A percentile compares a stretch with the other conserved stretches of the same genome.
Evolutionary conservation across 1,140 invertebrate genomes (phyloP).

Genomic region (Saccostrea cuccullata): DNA sequence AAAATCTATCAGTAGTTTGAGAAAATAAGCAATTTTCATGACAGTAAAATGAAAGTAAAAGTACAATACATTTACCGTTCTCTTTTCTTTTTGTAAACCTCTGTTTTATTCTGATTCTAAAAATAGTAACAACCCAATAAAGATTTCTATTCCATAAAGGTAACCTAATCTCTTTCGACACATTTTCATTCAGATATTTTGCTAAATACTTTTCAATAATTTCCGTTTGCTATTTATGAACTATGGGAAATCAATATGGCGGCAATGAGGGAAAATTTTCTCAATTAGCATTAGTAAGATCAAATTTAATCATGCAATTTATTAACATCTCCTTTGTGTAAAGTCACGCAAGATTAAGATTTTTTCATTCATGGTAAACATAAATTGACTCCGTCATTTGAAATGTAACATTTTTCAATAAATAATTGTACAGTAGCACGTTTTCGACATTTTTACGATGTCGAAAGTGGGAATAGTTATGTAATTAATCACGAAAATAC

Average conservation of each 20-base stretch:
- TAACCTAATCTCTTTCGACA: not conserved
- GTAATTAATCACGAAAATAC: conserved; percentile 24
- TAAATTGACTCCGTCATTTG: conserved; percentile 30
- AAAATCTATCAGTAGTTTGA: not conserved
- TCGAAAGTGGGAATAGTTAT: not conserved
- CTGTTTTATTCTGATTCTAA: too few relatives aligned
- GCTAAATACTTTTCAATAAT: conserved; percentile 9
- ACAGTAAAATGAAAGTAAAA: not conserved
- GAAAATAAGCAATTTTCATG: not conserved
- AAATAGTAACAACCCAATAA: too few relatives aligned
- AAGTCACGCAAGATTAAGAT: conserved; percentile 17
- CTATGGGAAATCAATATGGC: conserved; percentile 26
- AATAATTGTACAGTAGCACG: conserved; percentile 8
- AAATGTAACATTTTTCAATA: conserved; percentile 9
- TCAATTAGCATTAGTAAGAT: conserved; percentile 11
- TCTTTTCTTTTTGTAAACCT: not conserved
- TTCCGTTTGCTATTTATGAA: not conserved
- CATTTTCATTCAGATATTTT: conserved; percentile 30
- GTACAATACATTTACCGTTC: not conserved
- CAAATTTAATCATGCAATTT: conserved; percentile 32
- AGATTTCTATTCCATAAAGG: too few relatives aligned
- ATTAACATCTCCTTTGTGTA: conserved; percentile 5
- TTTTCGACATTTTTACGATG: conserved; percentile 31
- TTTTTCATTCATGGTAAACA: conserved; percentile 19
- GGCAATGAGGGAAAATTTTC: not conserved